Evolutionary conservation across 2,113 vertebrate genomes (phyloP).

Genomic region (Ammodramus savannarum): DNA sequence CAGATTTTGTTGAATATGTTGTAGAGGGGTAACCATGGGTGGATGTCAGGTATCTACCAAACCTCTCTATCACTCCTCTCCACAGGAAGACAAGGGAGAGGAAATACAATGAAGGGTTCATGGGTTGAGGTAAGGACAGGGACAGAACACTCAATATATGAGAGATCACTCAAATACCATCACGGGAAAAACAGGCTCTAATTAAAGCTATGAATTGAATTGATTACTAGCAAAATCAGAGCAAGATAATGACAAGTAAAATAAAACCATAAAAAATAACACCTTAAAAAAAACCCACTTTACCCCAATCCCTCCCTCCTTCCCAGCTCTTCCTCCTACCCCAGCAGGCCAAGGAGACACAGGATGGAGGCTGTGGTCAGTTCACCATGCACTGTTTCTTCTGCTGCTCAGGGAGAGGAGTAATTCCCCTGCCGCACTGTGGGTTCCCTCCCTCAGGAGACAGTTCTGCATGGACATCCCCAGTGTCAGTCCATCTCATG

Average conservation of each 20-base stretch:
- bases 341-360: rapidly evolving
- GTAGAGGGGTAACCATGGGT: neutral
- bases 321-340: neutral
- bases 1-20: neutral
- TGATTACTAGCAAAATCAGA: neutral
- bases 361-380: neutral
- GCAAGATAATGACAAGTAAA: neutral
- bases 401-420: neutral
- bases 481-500: neutral
- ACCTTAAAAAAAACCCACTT: neutral
- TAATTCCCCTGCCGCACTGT: rapidly evolving
- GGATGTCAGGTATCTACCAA: neutral
- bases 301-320: neutral
- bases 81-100: neutral
- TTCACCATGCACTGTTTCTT: neutral
- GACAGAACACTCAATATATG: neutral
- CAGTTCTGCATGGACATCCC: neutral
- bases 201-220: neutral
- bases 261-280: neutral
- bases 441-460: neutral
- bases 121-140: neutral
- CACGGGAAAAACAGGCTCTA: neutral
- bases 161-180: neutral
- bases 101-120: neutral
- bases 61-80: neutral